Percentiles rank a stretch among this genome's conserved stretches.
phyloP scores from a whole-genome alignment of 2,797 vertebrate genomes.

The Buceros bicornis region DNA sequence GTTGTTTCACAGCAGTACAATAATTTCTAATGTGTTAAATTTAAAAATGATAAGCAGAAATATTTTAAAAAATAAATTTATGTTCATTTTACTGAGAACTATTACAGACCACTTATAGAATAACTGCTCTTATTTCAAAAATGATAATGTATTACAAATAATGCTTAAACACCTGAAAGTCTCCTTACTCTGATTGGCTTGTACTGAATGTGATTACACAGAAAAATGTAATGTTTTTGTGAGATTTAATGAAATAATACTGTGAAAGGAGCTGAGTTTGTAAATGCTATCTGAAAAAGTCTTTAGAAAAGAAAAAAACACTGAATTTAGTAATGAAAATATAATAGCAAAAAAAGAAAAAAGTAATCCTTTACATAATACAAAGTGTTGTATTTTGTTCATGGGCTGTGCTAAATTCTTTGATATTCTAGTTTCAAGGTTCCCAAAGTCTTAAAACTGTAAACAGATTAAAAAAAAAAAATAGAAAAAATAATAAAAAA shows the following conservation, averaged over 20 bases:
- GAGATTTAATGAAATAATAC: background rate
- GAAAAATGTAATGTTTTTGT: background rate
- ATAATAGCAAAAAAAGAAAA: background rate
- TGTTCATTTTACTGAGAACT: background rate
- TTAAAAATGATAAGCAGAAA: background rate
- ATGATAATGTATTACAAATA: background rate
- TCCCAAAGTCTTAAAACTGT: background rate
- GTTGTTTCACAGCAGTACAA: background rate
- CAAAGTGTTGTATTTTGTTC: background rate
- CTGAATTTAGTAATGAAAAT: background rate
- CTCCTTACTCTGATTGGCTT: background rate
- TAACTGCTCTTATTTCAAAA: background rate
- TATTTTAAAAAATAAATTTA: background rate
- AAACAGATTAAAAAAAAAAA: background rate
- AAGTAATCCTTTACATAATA: background rate
- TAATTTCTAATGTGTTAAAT: background rate
- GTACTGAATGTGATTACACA: background rate
- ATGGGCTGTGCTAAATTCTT: background rate
- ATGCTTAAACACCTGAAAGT: background rate
- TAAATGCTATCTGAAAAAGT: background rate
- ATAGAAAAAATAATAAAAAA: background rate
- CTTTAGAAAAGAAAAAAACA: background rate
- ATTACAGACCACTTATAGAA: background rate
- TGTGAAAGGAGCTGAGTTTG: background rate
- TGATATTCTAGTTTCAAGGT: background rate